phyloP scores from a whole-genome alignment of 53 echinoderm and acorn worm species.

The Actinopyga echinites region DNA sequence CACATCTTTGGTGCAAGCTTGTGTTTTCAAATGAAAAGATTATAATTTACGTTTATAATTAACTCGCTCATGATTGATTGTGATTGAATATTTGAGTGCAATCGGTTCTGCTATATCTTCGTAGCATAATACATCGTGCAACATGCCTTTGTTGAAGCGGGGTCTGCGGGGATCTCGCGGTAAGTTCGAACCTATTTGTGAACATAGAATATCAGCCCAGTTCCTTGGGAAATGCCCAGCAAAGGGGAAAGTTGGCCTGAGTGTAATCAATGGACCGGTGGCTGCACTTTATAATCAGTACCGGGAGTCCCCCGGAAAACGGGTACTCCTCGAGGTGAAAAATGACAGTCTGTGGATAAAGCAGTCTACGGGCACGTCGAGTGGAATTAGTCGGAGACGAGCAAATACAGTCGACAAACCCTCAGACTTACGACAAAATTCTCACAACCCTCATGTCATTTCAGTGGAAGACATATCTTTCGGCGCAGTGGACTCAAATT shows the following conservation, averaged over 20 bases:
- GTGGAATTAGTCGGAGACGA: not conserved
- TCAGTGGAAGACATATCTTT: constrained; percentile 24
- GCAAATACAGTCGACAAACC: constrained; percentile 1
- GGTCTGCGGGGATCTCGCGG: constrained; percentile 10
- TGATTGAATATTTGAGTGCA: too few relatives aligned
- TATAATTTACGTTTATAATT: too few relatives aligned
- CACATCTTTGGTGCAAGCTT: too few relatives aligned
- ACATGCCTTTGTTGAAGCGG: constrained; percentile 26
- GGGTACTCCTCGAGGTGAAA: constrained; percentile 25
- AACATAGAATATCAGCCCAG: not conserved
- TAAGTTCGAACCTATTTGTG: constrained; percentile 22
- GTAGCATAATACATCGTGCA: not conserved
- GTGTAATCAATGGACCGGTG: constrained; percentile 7
- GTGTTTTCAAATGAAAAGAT: too few relatives aligned
- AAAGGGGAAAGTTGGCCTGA: constrained; percentile 29
- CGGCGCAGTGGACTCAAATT: constrained; percentile 11
- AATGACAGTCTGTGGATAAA: constrained; percentile 37
- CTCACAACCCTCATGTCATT: not conserved
- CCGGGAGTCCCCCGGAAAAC: not conserved
- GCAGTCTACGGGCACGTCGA: not conserved
- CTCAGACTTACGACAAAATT: not conserved
- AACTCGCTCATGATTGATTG: too few relatives aligned
- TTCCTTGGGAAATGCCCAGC: constrained; percentile 28
- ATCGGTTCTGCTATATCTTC: too few relatives aligned
- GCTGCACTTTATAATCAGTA: constrained; percentile 21